Percentiles rank a stretch among this genome's conserved stretches.
Conservation (phyloP, 2,888 invertebrate species). For the Euspilapteryx auroguttella region DNA sequence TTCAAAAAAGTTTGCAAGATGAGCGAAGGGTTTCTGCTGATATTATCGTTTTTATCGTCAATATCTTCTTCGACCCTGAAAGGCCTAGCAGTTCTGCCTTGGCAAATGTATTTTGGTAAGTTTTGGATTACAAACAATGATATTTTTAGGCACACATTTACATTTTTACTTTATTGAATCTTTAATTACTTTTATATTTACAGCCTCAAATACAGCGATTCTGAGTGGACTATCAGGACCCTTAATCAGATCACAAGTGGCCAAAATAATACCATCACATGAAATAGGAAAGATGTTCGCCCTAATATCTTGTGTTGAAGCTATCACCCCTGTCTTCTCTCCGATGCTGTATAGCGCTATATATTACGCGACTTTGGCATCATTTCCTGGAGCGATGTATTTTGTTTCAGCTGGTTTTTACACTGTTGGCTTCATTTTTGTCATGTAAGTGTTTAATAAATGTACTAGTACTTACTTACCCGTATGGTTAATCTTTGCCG, state of each 20-base stretch:
- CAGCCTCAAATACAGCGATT: constrained; percentile 9
- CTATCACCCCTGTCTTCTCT: constrained; percentile 8
- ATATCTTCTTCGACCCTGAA: constrained; percentile 6
- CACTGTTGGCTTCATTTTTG: constrained; percentile 6
- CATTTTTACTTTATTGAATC: not conserved
- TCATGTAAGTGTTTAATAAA: constrained; percentile 7
- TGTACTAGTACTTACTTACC: not conserved
- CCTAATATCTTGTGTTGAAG: constrained; percentile 8
- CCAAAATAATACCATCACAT: constrained; percentile 7
- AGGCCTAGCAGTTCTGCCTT: constrained; percentile 7
- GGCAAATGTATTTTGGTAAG: constrained; percentile 11
- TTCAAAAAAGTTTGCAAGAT: constrained; percentile 8
- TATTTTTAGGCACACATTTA: not conserved
- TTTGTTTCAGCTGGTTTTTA: constrained; percentile 7
- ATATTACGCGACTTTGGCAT: constrained; percentile 6
- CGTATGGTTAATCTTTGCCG: not conserved
- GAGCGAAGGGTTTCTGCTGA: constrained; percentile 8
- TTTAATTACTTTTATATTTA: constrained; percentile 1
- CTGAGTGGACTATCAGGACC: constrained; percentile 8
- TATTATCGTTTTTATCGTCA: constrained; percentile 7
- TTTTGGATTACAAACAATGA: not conserved
- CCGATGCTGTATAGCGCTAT: constrained; percentile 8
- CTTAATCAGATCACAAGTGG: constrained; percentile 9
- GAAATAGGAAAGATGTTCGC: constrained; percentile 9
- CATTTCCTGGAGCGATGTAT: constrained; percentile 9